A percentile compares a stretch with the other conserved stretches of the same genome.
phyloP scores from a whole-genome alignment of 1,140 invertebrate genomes.

The Panagrolaimus sp. region DNA sequence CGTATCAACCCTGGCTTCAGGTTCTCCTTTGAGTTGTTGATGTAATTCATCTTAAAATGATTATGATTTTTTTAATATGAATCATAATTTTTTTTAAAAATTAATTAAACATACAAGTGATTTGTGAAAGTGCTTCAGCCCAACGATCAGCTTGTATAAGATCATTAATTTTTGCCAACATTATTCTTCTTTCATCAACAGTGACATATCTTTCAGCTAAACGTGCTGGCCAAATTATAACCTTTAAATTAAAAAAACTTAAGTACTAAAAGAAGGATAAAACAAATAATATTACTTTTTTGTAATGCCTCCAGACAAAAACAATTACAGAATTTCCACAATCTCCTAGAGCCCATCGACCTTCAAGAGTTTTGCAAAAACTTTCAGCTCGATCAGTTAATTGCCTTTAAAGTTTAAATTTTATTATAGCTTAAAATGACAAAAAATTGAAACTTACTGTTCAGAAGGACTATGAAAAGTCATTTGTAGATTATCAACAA shows the following conservation, averaged over 20 bases:
- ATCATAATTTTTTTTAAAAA: background rate
- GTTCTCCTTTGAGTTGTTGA: conserved; percentile 48
- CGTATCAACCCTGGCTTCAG: conserved; percentile 50
- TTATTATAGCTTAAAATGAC: background rate
- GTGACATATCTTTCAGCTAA: conserved; percentile 53
- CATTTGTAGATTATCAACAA: conserved; percentile 58
- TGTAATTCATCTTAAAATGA: conserved; percentile 48
- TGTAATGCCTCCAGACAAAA: conserved; percentile 58
- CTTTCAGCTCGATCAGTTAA: conserved; percentile 55
- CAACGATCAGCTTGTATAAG: conserved; percentile 52
- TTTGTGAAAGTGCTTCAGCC: conserved; percentile 38
- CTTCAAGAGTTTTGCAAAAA: conserved; percentile 53
- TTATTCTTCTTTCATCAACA: conserved; percentile 45
- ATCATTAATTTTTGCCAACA: conserved; percentile 50
- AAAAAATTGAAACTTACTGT: conserved; percentile 32
- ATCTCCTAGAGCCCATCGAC: conserved; percentile 57
- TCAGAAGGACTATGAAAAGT: conserved; percentile 57
- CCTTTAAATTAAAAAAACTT: conserved; percentile 38
- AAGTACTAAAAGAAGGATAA: background rate
- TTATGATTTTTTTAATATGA: too few relatives aligned
- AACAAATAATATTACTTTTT: conserved; percentile 44
- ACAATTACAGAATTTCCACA: conserved; percentile 57
- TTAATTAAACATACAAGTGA: conserved; percentile 21
- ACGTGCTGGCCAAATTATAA: conserved; percentile 57
- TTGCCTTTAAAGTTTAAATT: conserved; percentile 43